These are phyloP conservation scores for Poicephalus meyeri DNA, from an alignment of 2,113 vertebrate species.

Conservation along the genomic window DNA sequence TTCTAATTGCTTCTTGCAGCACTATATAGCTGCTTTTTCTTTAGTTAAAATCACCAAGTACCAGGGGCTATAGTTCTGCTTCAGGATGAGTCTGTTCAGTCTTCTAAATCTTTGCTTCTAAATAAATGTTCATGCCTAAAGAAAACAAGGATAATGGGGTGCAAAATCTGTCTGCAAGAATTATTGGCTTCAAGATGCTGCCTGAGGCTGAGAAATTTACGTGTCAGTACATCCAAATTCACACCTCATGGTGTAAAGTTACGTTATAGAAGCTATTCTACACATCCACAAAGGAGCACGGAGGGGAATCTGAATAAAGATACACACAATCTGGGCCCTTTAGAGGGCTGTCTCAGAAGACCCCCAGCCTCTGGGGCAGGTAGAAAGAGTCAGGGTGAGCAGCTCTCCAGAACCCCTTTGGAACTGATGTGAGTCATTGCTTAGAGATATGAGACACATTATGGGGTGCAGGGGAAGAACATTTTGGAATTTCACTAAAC, in stretches of 20 bases:
- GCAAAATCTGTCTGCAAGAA: not conserved
- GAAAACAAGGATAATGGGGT: not conserved
- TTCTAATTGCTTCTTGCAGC: not conserved
- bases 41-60: not conserved
- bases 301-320: not conserved
- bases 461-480: not conserved
- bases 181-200: not conserved
- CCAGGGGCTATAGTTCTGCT: not conserved
- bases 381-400: not conserved
- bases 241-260: not conserved
- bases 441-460: not conserved
- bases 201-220: not conserved
- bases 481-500: not conserved
- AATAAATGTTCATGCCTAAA: not conserved
- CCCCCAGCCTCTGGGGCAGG: not conserved
- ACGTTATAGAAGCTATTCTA: not conserved
- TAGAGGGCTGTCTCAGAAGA: not conserved
- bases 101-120: not conserved
- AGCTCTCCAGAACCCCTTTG: not conserved
- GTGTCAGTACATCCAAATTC: fast-evolving
- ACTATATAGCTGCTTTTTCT: not conserved
- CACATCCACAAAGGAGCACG: not conserved
- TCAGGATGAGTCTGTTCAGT: not conserved
- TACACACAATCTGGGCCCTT: not conserved
- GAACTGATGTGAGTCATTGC: fast-evolving